These are phyloP conservation scores for Phocides pigmalion DNA, from an alignment of 1,140 invertebrate species.

Conservation along the genomic window DNA sequence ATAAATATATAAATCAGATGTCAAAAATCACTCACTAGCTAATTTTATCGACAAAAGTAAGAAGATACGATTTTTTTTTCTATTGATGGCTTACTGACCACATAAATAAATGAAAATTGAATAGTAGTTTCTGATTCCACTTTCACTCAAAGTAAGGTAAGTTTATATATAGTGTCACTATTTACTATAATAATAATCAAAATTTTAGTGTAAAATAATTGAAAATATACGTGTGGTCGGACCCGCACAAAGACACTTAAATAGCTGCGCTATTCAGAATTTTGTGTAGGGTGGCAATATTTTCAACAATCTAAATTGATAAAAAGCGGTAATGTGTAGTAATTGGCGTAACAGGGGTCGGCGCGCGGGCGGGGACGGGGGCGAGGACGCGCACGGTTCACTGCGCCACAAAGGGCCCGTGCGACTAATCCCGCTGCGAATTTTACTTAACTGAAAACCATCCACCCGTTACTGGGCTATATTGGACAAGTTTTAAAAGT, in stretches of 20 bases:
- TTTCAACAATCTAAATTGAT: constrained; percentile 3
- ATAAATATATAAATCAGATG: neutral
- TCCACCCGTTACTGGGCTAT: constrained; percentile 34
- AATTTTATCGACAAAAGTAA: neutral
- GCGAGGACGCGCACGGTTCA: constrained; percentile 42
- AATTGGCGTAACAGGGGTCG: constrained; percentile 25
- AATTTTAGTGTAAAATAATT: too few relatives aligned
- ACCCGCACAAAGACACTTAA: too few relatives aligned
- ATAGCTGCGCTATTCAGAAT: too few relatives aligned
- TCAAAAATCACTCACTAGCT: neutral
- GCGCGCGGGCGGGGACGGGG: neutral
- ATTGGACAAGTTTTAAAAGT: constrained; percentile 40
- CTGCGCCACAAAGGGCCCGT: constrained; percentile 56
- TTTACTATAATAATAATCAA: too few relatives aligned
- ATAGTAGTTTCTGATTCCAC: too few relatives aligned
- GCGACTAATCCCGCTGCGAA: constrained; percentile 49
- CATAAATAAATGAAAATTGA: too few relatives aligned
- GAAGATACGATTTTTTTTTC: neutral
- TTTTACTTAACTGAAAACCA: constrained; percentile 55
- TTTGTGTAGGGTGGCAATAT: neutral
- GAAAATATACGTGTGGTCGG: too few relatives aligned
- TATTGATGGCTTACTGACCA: too few relatives aligned
- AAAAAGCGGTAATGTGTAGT: constrained; percentile 32
- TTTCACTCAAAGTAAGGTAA: too few relatives aligned
- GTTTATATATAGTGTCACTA: too few relatives aligned